A percentile compares a stretch with the other conserved stretches of the same genome.
These are phyloP conservation scores for Phengaris arion DNA, from an alignment of 2,888 invertebrate genomes.

Conservation along the genomic window DNA sequence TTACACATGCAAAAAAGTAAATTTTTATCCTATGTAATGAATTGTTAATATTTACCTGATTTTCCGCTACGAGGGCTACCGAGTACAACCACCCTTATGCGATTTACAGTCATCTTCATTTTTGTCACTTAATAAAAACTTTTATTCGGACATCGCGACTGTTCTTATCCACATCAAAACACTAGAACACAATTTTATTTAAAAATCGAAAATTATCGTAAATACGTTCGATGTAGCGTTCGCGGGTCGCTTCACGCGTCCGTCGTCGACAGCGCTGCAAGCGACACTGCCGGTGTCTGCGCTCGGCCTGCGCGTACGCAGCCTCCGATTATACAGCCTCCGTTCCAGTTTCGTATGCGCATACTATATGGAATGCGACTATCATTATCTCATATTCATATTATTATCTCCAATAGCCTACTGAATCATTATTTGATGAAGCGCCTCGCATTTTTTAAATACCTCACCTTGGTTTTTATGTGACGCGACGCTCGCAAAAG, in stretches of 20 bases:
- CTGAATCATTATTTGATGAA: constrained; percentile 32
- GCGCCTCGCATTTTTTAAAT: constrained; percentile 24
- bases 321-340: constrained; percentile 58
- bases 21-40: background rate
- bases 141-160: constrained; percentile 55
- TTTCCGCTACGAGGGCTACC: constrained; percentile 88
- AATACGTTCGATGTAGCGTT: constrained; percentile 60
- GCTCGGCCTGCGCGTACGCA: constrained; percentile 54
- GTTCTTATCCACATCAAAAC: constrained; percentile 31
- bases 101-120: constrained; percentile 87
- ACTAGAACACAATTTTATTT: constrained; percentile 14
- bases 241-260: constrained; percentile 46
- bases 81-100: constrained; percentile 88
- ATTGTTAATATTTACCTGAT: constrained; percentile 74
- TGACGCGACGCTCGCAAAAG: background rate
- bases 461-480: constrained; percentile 3
- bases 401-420: constrained; percentile 36
- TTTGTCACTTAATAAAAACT: constrained; percentile 49
- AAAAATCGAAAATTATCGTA: constrained; percentile 55
- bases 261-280: constrained; percentile 63
- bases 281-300: constrained; percentile 66
- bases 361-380: constrained; percentile 45
- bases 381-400: constrained; percentile 43
- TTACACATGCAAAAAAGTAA: background rate
- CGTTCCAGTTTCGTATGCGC: constrained; percentile 51